phyloP scores from a whole-genome alignment of 2,888 invertebrate species.

The Tetragonisca angustula region DNA sequence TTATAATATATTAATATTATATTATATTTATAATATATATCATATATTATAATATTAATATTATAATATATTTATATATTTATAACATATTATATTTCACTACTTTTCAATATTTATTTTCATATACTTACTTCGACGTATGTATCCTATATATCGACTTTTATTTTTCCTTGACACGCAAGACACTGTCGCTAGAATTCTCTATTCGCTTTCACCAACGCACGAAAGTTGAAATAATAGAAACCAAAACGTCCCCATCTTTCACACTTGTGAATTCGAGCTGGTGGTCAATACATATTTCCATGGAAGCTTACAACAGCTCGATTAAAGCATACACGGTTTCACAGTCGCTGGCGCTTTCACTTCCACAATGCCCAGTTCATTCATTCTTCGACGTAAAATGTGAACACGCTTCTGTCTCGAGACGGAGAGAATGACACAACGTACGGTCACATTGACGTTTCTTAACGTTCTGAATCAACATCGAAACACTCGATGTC shows the following conservation, averaged over 20 bases:
- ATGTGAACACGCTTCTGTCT: not conserved
- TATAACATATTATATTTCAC: no score
- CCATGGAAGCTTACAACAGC: not conserved
- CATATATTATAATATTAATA: no score
- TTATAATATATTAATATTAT: no score
- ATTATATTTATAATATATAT: no score
- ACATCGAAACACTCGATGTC: not conserved
- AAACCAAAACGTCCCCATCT: not conserved
- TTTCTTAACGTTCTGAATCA: not conserved
- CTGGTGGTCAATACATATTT: not conserved
- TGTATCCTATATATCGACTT: not conserved
- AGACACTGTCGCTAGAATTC: not conserved
- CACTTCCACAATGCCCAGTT: not conserved
- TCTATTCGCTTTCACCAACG: not conserved
- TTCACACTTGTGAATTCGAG: not conserved
- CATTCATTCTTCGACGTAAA: conserved; percentile 6
- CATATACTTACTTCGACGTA: not conserved
- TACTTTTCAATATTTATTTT: no score
- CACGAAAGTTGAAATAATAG: conserved; percentile 1
- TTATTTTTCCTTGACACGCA: not conserved
- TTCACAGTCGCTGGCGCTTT: conserved; percentile 4
- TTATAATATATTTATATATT: no score
- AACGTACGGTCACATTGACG: not conserved
- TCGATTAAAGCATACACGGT: not conserved
- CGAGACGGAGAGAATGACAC: not conserved